A percentile compares a stretch with the other conserved stretches of the same genome.
Evolutionary conservation across 2,797 vertebrate species (phyloP).

Genomic region (Acanthurus lineatus): DNA sequence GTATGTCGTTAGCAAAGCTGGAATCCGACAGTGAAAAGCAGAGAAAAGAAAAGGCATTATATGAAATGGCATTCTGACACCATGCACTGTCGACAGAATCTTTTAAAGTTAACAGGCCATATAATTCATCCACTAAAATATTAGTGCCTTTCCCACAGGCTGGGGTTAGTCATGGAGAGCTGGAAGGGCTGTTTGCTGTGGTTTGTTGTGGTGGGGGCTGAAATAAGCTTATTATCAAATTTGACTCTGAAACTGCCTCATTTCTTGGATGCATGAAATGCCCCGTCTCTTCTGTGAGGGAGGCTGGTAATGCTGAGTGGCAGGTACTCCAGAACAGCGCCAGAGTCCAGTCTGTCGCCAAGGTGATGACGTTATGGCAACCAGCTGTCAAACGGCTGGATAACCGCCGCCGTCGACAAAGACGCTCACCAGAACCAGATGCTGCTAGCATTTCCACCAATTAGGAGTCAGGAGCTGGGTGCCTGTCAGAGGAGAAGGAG

Average conservation of each 20-base stretch:
- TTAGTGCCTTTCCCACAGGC: constrained; percentile 66
- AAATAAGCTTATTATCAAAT: constrained; percentile 87
- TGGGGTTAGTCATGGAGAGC: constrained; percentile 65
- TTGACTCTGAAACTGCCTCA: constrained; percentile 80
- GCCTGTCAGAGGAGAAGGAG: constrained; percentile 56
- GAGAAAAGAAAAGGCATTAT: constrained; percentile 61
- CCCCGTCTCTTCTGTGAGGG: constrained; percentile 78
- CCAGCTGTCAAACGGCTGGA: constrained; percentile 73
- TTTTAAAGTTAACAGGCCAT: constrained; percentile 82
- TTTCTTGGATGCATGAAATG: constrained; percentile 84
- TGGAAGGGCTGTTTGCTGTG: constrained; percentile 59
- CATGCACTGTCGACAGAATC: constrained; percentile 74
- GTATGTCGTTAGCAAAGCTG: constrained; percentile 54
- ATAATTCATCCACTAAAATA: constrained; percentile 81
- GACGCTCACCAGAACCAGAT: constrained; percentile 77
- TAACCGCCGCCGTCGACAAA: constrained; percentile 67
- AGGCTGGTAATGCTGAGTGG: constrained; percentile 84
- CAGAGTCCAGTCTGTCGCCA: constrained; percentile 75
- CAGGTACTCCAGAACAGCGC: constrained; percentile 79
- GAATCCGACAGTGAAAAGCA: constrained; percentile 47
- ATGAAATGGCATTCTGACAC: constrained; percentile 67
- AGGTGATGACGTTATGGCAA: constrained; percentile 81
- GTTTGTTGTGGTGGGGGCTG: constrained; percentile 55
- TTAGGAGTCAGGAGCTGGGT: constrained; percentile 74
- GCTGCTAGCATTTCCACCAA: constrained; percentile 82